Percentiles rank a stretch among this genome's conserved stretches.
phyloP scores from a whole-genome alignment of 2,113 vertebrate species.

The Otus sunia region DNA sequence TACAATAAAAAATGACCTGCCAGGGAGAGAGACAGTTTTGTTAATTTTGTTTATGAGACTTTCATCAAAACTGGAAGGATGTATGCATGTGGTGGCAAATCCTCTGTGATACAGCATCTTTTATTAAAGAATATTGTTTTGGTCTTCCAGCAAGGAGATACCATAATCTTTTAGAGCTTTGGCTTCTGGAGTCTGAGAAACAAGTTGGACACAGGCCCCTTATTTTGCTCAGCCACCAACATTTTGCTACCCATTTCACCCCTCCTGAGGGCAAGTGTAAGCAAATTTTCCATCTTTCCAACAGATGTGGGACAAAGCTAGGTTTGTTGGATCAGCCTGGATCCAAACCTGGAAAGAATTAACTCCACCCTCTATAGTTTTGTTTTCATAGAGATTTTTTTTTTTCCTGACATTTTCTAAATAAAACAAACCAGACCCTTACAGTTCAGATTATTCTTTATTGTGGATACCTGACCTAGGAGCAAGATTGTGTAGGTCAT shows the following conservation, averaged over 20 bases:
- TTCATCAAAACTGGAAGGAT: slow-evolving; percentile 5
- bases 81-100: neutral
- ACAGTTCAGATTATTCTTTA: neutral
- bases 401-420: neutral
- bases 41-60: slow-evolving; percentile 53
- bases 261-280: neutral
- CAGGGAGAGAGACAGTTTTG: slow-evolving; percentile 27
- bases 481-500: neutral
- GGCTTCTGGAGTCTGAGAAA: neutral
- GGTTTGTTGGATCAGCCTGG: neutral
- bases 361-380: neutral
- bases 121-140: neutral
- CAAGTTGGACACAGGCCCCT: neutral
- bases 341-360: slow-evolving; percentile 13
- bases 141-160: neutral
- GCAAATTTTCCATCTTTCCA: neutral
- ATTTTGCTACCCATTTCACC: neutral
- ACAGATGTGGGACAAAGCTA: neutral
- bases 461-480: neutral
- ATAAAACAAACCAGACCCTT: neutral
- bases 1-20: slow-evolving; percentile 29
- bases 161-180: neutral
- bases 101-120: neutral
- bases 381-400: neutral
- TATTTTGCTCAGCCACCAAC: neutral